phyloP scores from a whole-genome alignment of 2,888 invertebrate genomes.

The Torymus tubicola region DNA sequence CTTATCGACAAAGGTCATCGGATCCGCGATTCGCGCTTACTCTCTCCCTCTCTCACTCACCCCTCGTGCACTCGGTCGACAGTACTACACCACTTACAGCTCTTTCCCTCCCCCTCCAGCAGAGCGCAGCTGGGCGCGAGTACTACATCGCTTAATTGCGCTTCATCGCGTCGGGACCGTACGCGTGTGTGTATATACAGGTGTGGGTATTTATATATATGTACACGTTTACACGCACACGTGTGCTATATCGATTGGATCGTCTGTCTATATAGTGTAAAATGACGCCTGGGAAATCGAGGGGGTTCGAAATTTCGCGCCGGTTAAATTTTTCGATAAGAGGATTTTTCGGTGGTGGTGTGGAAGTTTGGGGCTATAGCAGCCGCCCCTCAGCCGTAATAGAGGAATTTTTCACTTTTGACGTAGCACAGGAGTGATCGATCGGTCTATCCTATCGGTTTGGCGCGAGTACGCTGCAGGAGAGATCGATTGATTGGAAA shows the following conservation, averaged over 20 bases:
- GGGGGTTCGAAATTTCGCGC: conserved; percentile 21
- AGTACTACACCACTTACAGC: background rate
- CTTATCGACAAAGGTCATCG: conserved; percentile 53
- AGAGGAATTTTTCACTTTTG: too few species aligned
- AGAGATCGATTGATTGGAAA: too few species aligned
- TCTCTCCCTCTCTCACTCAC: background rate
- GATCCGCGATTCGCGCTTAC: conserved; percentile 28
- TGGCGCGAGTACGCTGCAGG: too few species aligned
- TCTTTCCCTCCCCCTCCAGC: background rate
- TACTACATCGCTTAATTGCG: conserved; percentile 43
- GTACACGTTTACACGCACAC: too few species aligned
- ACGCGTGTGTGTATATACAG: background rate
- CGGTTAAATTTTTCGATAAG: conserved; percentile 13
- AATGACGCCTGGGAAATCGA: conserved; percentile 56
- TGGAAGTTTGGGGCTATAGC: too few species aligned
- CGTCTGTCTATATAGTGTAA: conserved; percentile 32
- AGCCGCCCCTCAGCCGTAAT: too few species aligned
- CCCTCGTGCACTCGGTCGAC: background rate
- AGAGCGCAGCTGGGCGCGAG: conserved; percentile 4
- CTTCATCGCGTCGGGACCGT: conserved; percentile 42
- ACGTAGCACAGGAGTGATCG: too few species aligned
- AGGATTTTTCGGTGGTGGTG: background rate
- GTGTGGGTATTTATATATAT: too few species aligned
- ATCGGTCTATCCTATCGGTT: too few species aligned
- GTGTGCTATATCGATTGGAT: conserved; percentile 43